phyloP scores from a whole-genome alignment of 2,113 vertebrate species.

The Ciconia stormi region DNA sequence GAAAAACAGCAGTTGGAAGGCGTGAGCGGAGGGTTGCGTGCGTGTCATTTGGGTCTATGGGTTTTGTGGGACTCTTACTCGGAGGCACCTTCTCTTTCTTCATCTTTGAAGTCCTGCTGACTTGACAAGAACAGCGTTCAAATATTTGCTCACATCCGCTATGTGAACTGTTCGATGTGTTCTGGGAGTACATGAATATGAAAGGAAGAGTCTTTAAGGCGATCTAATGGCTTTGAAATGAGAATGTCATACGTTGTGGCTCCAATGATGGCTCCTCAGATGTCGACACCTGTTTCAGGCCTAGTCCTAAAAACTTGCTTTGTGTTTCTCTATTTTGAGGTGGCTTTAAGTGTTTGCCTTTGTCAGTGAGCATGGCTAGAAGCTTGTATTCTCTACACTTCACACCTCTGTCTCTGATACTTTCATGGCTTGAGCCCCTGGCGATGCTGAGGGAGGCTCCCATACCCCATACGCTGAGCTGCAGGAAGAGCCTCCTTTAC shows the following conservation, averaged over 20 bases:
- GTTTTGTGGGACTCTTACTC: neutral
- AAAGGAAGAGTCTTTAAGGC: neutral
- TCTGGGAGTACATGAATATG: neutral
- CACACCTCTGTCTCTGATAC: neutral
- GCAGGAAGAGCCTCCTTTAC: neutral
- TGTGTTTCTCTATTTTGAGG: fast-evolving
- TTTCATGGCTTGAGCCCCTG: neutral
- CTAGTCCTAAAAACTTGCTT: neutral
- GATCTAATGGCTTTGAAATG: neutral
- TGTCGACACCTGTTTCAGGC: neutral
- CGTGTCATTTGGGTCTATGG: neutral
- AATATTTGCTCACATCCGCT: neutral
- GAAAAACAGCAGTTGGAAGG: neutral
- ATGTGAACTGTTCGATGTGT: neutral
- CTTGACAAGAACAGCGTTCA: fast-evolving
- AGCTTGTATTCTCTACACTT: neutral
- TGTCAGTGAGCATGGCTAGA: neutral
- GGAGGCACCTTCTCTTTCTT: neutral
- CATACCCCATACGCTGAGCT: neutral
- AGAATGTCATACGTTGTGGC: neutral
- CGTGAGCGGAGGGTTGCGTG: fast-evolving
- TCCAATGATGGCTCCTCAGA: fast-evolving
- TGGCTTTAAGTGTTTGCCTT: neutral
- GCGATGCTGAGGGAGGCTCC: neutral
- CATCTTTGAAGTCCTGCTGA: neutral